phyloP scores from a whole-genome alignment of 2,113 vertebrate genomes.

The human region GRCh38 chr9:75673001-75673500 shows the following conservation, averaged over 20 bases:
- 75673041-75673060: neutral
- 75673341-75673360: neutral
- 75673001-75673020: neutral
- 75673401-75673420: no score
- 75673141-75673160: neutral
- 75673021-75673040: slow-evolving; percentile 9
- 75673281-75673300: neutral
- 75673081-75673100: neutral
- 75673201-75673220: neutral
- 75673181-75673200: neutral
- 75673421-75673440: no score
- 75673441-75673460: no score
- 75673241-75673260: neutral
- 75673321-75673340: neutral
- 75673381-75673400: neutral
- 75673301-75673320: neutral
- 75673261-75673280: neutral
- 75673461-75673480: no score
- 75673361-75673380: neutral
- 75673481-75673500: no score
- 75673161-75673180: neutral
- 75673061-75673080: neutral
- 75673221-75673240: neutral
- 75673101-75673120: neutral
- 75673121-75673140: neutral